Percentiles rank a stretch among this genome's conserved stretches.
Conservation (phyloP, 92 coral and sea anemone genomes). For the Zoanthus solanderi region DNA sequence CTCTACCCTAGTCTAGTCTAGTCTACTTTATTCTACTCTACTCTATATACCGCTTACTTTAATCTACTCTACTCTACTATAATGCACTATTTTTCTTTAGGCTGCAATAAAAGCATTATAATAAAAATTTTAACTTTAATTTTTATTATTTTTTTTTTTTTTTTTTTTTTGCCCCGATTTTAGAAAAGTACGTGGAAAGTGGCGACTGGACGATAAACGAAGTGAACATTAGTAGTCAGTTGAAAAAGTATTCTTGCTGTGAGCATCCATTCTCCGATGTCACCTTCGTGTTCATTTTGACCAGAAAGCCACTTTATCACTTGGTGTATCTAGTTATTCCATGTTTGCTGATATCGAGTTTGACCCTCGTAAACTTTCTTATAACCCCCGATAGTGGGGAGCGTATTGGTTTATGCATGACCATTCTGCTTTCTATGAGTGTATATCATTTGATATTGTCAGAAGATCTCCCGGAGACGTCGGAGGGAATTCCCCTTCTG, state of each 20-base stretch:
- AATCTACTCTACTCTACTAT: too few species aligned
- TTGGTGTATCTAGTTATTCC: constrained; percentile 44
- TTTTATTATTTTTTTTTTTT: too few species aligned
- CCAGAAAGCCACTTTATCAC: constrained; percentile 42
- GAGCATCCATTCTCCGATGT: neutral
- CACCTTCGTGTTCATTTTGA: constrained; percentile 19
- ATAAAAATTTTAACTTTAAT: too few species aligned
- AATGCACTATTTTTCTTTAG: too few species aligned
- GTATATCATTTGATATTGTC: neutral
- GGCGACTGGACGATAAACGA: too few species aligned
- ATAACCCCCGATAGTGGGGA: neutral
- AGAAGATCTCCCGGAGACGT: neutral
- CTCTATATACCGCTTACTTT: too few species aligned
- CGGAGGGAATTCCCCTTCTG: neutral
- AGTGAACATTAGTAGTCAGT: too few species aligned
- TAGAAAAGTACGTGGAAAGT: too few species aligned
- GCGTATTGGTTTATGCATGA: neutral
- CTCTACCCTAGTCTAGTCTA: too few species aligned
- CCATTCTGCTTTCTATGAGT: neutral
- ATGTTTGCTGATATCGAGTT: constrained; percentile 26
- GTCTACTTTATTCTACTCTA: too few species aligned
- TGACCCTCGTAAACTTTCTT: constrained; percentile 16
- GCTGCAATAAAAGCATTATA: too few species aligned
- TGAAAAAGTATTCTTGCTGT: too few species aligned
- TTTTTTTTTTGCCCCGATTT: neutral